Evolutionary conservation across 2,113 vertebrate species (phyloP).

Genomic region (Rynchops niger): DNA sequence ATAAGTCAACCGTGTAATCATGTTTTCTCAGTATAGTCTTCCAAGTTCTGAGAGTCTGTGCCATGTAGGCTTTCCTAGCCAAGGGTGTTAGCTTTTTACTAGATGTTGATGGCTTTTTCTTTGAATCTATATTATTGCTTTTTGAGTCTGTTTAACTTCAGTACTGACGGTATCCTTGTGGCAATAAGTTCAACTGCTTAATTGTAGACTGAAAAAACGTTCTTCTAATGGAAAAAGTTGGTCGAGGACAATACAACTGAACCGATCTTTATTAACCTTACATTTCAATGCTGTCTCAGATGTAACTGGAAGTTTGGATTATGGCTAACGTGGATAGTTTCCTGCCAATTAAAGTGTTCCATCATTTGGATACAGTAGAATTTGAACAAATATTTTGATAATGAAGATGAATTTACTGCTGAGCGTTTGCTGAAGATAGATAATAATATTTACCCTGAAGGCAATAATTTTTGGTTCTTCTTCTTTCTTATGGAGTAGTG

Average conservation of each 20-base stretch:
- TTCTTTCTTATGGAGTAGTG: not conserved
- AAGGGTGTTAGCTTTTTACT: not conserved
- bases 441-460: not conserved
- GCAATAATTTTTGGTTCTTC: not conserved
- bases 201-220: not conserved
- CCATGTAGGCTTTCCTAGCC: not conserved
- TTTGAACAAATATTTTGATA: not conserved
- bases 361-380: not conserved
- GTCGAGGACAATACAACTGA: not conserved
- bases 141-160: not conserved
- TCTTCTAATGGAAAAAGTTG: not conserved
- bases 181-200: not conserved
- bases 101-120: not conserved
- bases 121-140: fast-evolving
- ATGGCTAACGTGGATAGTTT: not conserved
- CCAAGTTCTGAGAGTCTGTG: not conserved
- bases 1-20: not conserved
- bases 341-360: not conserved
- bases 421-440: not conserved
- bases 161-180: not conserved
- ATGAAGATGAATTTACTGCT: not conserved
- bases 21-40: not conserved
- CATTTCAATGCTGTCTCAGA: not conserved
- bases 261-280: not conserved
- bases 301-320: not conserved